phyloP scores from a whole-genome alignment of 2,797 vertebrate genomes.

The Phataginus tricuspis region DNA sequence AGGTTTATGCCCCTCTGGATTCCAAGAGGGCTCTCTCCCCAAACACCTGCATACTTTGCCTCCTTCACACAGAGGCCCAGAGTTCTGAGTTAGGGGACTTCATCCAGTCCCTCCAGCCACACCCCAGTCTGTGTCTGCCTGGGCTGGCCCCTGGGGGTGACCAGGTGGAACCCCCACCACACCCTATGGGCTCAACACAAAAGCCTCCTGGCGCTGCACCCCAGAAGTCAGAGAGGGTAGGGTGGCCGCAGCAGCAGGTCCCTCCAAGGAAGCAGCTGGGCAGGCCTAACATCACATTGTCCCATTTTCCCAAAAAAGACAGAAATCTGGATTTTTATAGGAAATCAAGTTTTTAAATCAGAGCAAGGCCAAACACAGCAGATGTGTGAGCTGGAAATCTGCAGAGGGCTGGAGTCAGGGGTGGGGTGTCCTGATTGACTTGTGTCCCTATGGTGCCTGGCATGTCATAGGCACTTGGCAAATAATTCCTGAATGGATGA shows the following conservation, averaged over 20 bases:
- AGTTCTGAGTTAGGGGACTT: neutral
- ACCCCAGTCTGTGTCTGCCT: neutral
- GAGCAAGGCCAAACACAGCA: neutral
- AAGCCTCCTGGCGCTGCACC: too few relatives aligned
- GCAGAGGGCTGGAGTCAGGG: neutral
- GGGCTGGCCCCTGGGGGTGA: neutral
- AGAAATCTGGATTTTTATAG: neutral
- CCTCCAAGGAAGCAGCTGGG: neutral
- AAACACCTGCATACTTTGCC: neutral
- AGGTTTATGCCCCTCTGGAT: neutral
- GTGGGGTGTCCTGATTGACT: neutral
- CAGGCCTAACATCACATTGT: neutral
- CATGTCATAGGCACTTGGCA: neutral
- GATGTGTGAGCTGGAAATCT: neutral
- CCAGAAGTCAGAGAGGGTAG: neutral
- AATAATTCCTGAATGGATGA: neutral
- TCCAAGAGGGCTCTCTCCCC: neutral
- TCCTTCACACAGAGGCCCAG: neutral
- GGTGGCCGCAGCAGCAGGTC: rapidly evolving
- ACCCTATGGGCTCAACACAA: neutral
- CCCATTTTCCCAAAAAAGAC: neutral
- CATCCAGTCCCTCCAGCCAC: neutral
- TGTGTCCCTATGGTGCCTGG: neutral
- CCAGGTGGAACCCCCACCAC: neutral
- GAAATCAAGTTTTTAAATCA: neutral